These are phyloP conservation scores for Lytechinus pictus DNA, from an alignment of 35 echinoderm and acorn worm species.

Conservation along the genomic window DNA sequence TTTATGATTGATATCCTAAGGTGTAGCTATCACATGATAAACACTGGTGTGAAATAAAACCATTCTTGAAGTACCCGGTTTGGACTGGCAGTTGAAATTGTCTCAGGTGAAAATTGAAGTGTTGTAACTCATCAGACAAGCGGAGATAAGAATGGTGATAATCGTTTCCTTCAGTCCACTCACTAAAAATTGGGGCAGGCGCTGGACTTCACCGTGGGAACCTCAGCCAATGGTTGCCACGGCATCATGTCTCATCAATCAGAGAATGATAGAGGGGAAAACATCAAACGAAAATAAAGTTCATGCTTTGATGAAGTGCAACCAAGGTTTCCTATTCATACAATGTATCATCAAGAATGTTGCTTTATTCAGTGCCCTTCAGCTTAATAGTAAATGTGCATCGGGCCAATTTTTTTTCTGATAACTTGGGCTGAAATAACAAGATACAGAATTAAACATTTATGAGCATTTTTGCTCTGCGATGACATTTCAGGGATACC, in stretches of 20 bases:
- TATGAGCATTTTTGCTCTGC: neutral
- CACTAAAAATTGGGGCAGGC: neutral
- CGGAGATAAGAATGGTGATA: neutral
- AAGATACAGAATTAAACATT: neutral
- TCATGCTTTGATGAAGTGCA: neutral
- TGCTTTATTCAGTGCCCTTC: neutral
- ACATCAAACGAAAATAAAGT: neutral
- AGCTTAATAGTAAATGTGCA: neutral
- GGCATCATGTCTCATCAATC: neutral
- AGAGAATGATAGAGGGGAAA: neutral
- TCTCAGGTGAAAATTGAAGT: neutral
- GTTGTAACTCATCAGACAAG: neutral
- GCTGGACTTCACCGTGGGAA: neutral
- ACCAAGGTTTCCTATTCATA: neutral
- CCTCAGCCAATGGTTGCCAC: neutral
- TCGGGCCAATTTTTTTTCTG: neutral
- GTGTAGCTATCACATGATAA: no score
- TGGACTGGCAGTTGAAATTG: neutral
- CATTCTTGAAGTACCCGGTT: neutral
- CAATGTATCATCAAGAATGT: neutral
- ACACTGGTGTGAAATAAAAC: no score
- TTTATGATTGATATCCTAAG: no score
- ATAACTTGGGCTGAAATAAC: neutral
- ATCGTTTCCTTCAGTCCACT: neutral
- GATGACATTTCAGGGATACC: neutral